Evolutionary conservation across 2,888 invertebrate species (phyloP), one percentile per base, ranked within the genome.

Genomic region (Ophonus ardosiacus): DNA sequence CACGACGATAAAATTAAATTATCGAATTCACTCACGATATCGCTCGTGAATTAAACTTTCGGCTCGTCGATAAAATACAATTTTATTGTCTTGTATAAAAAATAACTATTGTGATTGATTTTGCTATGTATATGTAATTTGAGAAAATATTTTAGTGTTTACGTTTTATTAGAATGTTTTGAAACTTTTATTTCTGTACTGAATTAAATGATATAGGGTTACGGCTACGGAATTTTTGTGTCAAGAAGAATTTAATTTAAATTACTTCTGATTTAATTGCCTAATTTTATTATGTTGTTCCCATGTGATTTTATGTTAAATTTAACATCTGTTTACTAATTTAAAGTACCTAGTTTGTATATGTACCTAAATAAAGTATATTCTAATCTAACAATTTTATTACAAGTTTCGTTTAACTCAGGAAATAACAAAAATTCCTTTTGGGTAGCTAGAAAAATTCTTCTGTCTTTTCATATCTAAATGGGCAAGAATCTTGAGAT

Each of bases 251-350:
- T 63, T 8, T 63, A 61, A 61, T 59, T 17, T 17, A 59, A 18
- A 59, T 59, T 59, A 59, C 5, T 4, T 17, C 8, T 59, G 18
- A 18, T 59, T 59, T 59, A 59, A 59, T 59, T 59, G 59, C 17
- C 4, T 17, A 18, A 24, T 63, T 38, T n/a, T 38, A 68, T 68
- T 31, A 68, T 68, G 38, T 68, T 38, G 68, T 68, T 68, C 68
- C 68, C 68, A 68, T 31, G 68, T 68, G 38, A 68, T 68, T 68
- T 68, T 38, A 68, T 68, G 68, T 68, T 15, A 31, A 68, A 68
- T 68, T 68, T 63, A 13, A 63, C 21, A 18, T 17, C 7, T 18
- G 17, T 21, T 18, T 63, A 21, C 63, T 63, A 63, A 63, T 63
- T 63, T 68, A 24, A 38, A 21, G 7, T 68, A n/a, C n/a, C n/a